Base-by-base conservation (phyloP, 2,888 invertebrate genomes). In the Sphaerophoria taeniata region DNA sequence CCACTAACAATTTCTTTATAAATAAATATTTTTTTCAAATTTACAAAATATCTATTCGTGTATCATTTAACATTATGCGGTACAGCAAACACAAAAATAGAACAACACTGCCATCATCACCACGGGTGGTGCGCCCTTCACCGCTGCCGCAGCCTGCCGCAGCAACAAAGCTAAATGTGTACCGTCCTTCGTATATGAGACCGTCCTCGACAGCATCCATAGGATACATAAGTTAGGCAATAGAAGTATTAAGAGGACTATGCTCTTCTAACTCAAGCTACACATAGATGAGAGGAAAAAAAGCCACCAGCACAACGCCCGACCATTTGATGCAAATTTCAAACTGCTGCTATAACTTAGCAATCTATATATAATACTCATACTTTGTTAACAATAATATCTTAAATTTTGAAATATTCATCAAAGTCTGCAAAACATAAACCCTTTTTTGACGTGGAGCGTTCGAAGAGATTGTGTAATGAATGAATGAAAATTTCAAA, bases 321-420 rank as follows among this genome's bases (percentile, higher is more conserved):
- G 33, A 14, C 43, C 43, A 12, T 11, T 9, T 43, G 43, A 9
- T 43, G 77, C 1, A 24, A 1, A 24, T 24, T 24, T 1, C 24
- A 2, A 24, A 24, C 73, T 70, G 69, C 73, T 60, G 75, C 71
- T 65, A 70, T 71, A 74, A 75, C 75, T 75, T 75, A 74, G 74
- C 12, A 53, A 79, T 84, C 79, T 84, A 84, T 79, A 75, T 84
- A 79, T 84, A 84, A 84, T 75, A 24, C 24, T 2, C 1, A 24
- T 24, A 79, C 78, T 71, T 67, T 58, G 53, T 75, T 72, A 75
- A 70, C 60, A 79, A 79, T 84, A 79, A 79, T 75, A 65, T 73
- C 45, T 69, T 74, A 4, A 7, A 7, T 39, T 73, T 60, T 51
- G 58, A 34, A 74, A 78, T 74, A 83, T 74, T 83, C 70, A 83